Evolutionary conservation across 2,113 vertebrate species (phyloP).

Genomic region (Tetrax tetrax): DNA sequence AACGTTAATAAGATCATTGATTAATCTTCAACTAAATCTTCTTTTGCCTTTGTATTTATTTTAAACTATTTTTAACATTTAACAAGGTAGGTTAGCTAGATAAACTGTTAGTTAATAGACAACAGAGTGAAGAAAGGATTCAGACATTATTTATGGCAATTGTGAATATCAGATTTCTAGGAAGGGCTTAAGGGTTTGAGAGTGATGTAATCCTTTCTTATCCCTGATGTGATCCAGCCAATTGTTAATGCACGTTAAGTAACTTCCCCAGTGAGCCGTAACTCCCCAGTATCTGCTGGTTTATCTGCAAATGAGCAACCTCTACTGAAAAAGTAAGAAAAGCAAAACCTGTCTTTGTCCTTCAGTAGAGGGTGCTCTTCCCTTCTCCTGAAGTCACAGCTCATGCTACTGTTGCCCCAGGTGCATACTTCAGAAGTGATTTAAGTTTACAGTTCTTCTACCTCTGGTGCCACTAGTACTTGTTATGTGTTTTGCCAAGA

Average conservation of each 20-base stretch:
- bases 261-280: neutral
- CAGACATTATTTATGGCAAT: neutral
- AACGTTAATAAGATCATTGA: neutral
- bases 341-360: neutral
- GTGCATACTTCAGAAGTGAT: neutral
- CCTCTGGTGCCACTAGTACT: neutral
- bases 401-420: neutral
- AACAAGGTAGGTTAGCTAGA: neutral
- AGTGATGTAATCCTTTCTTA: neutral
- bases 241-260: neutral
- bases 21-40: neutral
- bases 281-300: neutral
- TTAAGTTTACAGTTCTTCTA: neutral
- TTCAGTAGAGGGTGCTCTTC: slow-evolving; percentile 34
- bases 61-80: neutral
- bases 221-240: neutral
- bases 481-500: neutral
- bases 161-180: neutral
- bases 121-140: neutral
- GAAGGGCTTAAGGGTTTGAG: neutral
- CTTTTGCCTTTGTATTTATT: neutral
- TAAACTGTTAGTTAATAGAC: neutral
- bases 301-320: neutral
- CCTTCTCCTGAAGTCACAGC: neutral
- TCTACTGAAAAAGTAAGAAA: neutral